These are phyloP conservation scores for Drosophila melanica DNA, from an alignment of 1,140 invertebrate genomes.

Conservation along the genomic window DNA sequence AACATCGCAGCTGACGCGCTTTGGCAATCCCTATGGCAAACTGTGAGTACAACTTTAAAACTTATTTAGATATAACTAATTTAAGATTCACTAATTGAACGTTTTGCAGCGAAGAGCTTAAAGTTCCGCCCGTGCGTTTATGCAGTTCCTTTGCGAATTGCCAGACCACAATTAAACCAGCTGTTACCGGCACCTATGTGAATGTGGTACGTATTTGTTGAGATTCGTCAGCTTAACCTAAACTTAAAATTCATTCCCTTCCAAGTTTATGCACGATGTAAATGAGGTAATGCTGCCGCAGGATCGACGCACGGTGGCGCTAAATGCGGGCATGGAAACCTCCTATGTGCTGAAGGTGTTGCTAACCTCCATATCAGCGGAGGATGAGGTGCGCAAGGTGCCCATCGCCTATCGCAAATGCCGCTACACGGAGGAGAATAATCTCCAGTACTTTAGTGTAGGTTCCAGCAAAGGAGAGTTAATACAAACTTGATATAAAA, in stretches of 20 bases:
- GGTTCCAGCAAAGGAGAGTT: neutral
- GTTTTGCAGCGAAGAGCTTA: constrained; percentile 2
- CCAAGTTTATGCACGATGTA: constrained; percentile 68
- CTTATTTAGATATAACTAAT: too few relatives aligned
- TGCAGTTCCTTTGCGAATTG: constrained; percentile 14
- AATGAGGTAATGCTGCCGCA: constrained; percentile 64
- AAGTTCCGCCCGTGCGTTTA: constrained; percentile 10
- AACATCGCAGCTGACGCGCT: constrained; percentile 52
- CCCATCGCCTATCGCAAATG: constrained; percentile 76
- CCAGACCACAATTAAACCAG: neutral
- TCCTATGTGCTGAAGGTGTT: constrained; percentile 55
- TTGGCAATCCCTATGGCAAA: constrained; percentile 61
- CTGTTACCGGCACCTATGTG: neutral
- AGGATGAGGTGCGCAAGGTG: constrained; percentile 63
- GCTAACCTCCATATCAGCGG: constrained; percentile 55
- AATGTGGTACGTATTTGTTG: neutral
- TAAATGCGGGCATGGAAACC: constrained; percentile 34
- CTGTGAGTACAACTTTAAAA: constrained; percentile 48
- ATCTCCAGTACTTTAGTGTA: constrained; percentile 63
- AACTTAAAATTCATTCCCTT: too few relatives aligned
- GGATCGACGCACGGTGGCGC: constrained; percentile 49
- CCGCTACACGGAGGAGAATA: constrained; percentile 66
- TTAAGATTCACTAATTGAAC: too few relatives aligned
- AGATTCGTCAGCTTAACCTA: neutral
- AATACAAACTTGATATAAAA: neutral